phyloP scores from a whole-genome alignment of 2,888 invertebrate species.

The Brachypterus glaber region DNA sequence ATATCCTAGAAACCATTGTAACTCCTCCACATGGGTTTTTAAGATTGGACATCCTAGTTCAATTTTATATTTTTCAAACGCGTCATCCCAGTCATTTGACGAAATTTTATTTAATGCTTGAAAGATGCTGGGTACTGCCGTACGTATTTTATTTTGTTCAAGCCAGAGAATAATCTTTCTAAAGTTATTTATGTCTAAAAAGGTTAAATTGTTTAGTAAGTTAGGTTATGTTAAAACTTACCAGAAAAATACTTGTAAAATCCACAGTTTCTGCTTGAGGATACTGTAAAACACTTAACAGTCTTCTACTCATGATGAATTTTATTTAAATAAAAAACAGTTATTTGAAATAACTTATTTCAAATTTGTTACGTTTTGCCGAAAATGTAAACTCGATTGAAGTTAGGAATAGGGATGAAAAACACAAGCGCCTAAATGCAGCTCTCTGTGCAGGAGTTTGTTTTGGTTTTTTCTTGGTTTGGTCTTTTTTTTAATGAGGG shows the following conservation, averaged over 20 bases:
- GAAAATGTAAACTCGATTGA: no score
- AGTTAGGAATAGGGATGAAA: no score
- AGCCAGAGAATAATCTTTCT: conserved; percentile 79
- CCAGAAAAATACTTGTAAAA: conserved; percentile 49
- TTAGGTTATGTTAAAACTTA: conserved; percentile 4
- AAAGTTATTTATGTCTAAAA: conserved; percentile 69
- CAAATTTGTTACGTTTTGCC: no score
- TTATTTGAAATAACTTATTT: no score
- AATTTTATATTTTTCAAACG: conserved; percentile 62
- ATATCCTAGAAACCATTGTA: conserved; percentile 79
- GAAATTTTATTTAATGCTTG: conserved; percentile 59
- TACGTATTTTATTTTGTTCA: conserved; percentile 87
- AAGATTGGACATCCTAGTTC: conserved; percentile 65
- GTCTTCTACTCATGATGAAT: conserved; percentile 75
- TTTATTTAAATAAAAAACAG: no score
- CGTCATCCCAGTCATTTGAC: conserved; percentile 58
- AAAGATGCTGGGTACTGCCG: conserved; percentile 75
- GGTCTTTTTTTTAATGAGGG: no score
- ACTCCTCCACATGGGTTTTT: conserved; percentile 52
- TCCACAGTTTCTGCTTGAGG: conserved; percentile 63
- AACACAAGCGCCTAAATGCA: no score
- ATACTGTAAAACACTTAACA: conserved; percentile 69
- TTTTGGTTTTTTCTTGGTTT: no score
- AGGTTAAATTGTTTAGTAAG: conserved; percentile 11
- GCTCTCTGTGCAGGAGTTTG: no score